These are phyloP conservation scores for Tinamus major DNA, from an alignment of 2,797 vertebrate species.

Conservation along the genomic window DNA sequence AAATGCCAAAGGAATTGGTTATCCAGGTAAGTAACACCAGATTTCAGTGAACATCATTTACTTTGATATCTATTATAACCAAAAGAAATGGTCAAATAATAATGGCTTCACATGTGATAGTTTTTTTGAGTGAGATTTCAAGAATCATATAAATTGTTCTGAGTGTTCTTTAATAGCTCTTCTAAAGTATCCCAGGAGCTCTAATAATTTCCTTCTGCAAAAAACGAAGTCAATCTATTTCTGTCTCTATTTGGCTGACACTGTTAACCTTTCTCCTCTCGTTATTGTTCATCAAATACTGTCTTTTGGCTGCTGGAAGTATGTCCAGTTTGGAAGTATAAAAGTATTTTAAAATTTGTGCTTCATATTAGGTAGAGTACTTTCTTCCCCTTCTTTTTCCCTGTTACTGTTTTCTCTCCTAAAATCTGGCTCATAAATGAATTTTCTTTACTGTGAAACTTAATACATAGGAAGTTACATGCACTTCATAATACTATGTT, in stretches of 20 bases:
- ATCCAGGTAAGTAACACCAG: slow-evolving; percentile 86
- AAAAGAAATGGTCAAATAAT: not conserved
- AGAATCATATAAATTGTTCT: not conserved
- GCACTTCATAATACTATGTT: not conserved
- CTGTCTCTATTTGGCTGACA: slow-evolving; percentile 10
- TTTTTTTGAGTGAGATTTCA: not conserved
- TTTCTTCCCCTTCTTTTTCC: not conserved
- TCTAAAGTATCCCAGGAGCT: slow-evolving; percentile 32
- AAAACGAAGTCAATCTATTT: slow-evolving; percentile 42
- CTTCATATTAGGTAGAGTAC: not conserved
- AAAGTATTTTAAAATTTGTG: not conserved
- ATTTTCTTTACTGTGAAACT: not conserved
- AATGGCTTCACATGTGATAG: not conserved
- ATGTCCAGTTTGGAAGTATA: too few relatives aligned
- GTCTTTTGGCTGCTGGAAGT: not conserved
- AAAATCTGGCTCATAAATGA: not conserved
- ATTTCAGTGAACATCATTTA: not conserved
- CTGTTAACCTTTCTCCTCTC: slow-evolving; percentile 14
- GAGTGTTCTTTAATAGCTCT: not conserved
- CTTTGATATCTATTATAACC: not conserved
- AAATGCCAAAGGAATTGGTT: slow-evolving; percentile 96
- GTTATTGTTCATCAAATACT: not conserved
- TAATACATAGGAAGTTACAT: not conserved
- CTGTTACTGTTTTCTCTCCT: not conserved
- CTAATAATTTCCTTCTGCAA: not conserved